Base-by-base conservation (phyloP, 1,140 invertebrate species). In the Drosophila sproati region DNA sequence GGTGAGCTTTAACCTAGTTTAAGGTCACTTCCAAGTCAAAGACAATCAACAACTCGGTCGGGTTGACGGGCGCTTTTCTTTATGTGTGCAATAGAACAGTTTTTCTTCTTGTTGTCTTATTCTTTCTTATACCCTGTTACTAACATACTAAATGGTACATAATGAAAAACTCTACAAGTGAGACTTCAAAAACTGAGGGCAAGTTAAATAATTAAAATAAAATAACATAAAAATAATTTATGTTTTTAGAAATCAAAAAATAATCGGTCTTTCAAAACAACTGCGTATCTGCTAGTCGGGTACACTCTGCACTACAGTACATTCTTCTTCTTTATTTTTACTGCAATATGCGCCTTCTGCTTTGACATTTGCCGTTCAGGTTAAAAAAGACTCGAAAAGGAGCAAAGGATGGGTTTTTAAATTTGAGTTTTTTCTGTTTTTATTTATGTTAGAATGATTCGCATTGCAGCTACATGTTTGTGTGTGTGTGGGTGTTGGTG, bases 1-100 rank as follows among this genome's bases (percentile, higher is more conserved):
- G 41, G 63, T 80, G 70, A 87, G 83, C 85, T 88, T 88, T 88
- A 88, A 88, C 83, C 83, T 81, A 88, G 85, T 88, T 88, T 88
- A 88, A 88, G 83, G 83, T 88, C 83, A 88, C 89, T 80, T 80
- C 70, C 77, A 77, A 88, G 85, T 88, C 85, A 89, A 83, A 89
- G 85, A 87, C 83, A 87, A 87, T 73, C 80, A 83, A 68, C 77
- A 69, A 69, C 32, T 73, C 54, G 32, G 32, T 34, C 32, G 34
- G 48, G 5, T 5, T 28, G 47, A 43, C 6, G 43, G 57, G 31
- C 45, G 32, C 35, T 34, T 48, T 37, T 12, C 35, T 39, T 5
- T 12, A 5, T 56, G 8, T n/a, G 12, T 63, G 52, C 43, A 34
- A 12, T 56, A 60, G 56, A 35, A 61, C 43, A 48, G 29, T 50